phyloP scores from a whole-genome alignment of 2,888 invertebrate genomes.

The Achlya flavicornis region DNA sequence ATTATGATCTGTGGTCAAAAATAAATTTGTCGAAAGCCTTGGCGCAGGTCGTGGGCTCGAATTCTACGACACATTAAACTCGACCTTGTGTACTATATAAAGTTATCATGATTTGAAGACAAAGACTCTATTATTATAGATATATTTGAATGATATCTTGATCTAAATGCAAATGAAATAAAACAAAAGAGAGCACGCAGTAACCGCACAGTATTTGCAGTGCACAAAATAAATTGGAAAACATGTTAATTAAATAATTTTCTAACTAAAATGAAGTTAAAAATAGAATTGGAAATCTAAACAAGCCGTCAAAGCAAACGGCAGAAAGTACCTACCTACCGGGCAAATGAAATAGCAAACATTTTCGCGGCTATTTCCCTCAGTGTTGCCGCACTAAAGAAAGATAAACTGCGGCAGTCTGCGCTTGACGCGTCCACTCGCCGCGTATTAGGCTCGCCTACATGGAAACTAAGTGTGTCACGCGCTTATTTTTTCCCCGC shows the following conservation, averaged over 20 bases:
- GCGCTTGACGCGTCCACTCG: conserved; percentile 79
- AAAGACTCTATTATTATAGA: neutral
- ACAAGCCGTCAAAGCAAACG: conserved; percentile 9
- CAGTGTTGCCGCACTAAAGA: conserved; percentile 71
- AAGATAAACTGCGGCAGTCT: conserved; percentile 78
- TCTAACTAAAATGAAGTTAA: neutral
- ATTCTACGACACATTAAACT: no score
- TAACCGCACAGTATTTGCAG: neutral
- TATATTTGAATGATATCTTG: neutral
- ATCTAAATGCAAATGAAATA: neutral
- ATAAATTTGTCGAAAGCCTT: no score
- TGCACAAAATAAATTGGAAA: no score
- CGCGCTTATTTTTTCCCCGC: conserved; percentile 77
- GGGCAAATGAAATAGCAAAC: conserved; percentile 72
- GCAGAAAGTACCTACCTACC: conserved; percentile 9
- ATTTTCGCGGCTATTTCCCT: conserved; percentile 72
- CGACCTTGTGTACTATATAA: neutral
- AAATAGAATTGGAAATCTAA: neutral
- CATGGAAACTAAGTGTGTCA: conserved; percentile 76
- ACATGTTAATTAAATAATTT: neutral
- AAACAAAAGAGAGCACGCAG: neutral
- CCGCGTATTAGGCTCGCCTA: conserved; percentile 76
- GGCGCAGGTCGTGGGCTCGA: no score
- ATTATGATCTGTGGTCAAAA: no score
- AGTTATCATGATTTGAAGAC: neutral